phyloP scores from a whole-genome alignment of 1,140 invertebrate species.

The Pogonus chalceus region DNA sequence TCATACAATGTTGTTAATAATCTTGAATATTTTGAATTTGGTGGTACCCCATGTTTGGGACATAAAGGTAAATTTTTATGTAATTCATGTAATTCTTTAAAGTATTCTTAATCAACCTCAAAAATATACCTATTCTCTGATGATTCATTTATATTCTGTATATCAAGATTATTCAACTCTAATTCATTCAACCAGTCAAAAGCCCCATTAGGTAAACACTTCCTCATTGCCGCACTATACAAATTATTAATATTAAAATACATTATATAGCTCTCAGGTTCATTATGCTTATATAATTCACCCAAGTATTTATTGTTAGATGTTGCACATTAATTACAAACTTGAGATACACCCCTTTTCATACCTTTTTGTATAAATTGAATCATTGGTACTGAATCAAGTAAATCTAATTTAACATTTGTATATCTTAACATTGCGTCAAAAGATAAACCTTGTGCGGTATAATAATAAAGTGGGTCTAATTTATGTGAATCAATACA shows the following conservation, averaged over 20 bases:
- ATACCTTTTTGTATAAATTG: slow-evolving; percentile 26
- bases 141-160: slow-evolving; percentile 19
- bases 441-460: slow-evolving; percentile 15
- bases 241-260: slow-evolving; percentile 37
- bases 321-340: slow-evolving; percentile 17
- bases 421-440: slow-evolving; percentile 30
- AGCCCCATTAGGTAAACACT: slow-evolving; percentile 19
- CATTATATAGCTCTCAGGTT: slow-evolving; percentile 24
- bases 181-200: slow-evolving; percentile 29
- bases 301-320: slow-evolving; percentile 31
- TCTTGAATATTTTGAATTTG: slow-evolving; percentile 19
- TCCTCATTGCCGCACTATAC: slow-evolving; percentile 34
- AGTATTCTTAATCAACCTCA: too few species aligned
- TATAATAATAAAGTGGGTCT: too few species aligned
- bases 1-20: slow-evolving; percentile 23
- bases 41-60: slow-evolving; percentile 22
- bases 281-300: slow-evolving; percentile 20
- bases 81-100: too few species aligned
- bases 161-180: slow-evolving; percentile 29
- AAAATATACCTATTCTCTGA: slow-evolving; percentile 28
- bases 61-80: slow-evolving; percentile 36
- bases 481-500: background rate
- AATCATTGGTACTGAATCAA: slow-evolving; percentile 28
- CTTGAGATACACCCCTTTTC: slow-evolving; percentile 15
- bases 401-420: slow-evolving; percentile 27